Percentiles rank a stretch among this genome's conserved stretches.
phyloP scores from a whole-genome alignment of 2,113 vertebrate species.

The Aphyosemion australe region DNA sequence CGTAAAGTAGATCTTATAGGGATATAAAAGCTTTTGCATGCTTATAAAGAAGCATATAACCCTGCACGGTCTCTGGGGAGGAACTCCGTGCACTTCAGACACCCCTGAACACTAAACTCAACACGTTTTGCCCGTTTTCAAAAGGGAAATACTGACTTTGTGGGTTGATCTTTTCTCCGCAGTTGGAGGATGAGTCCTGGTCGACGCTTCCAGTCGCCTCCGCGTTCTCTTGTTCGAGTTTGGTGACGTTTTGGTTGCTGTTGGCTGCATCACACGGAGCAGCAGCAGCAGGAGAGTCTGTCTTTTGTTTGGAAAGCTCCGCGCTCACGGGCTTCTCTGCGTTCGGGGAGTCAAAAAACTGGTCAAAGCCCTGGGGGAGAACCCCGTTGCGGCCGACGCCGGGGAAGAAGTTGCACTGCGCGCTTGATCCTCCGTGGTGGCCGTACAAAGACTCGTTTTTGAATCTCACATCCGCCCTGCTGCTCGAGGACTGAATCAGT shows the following conservation, averaged over 20 bases:
- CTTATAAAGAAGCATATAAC: conserved; percentile 98
- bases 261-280: conserved; percentile 71
- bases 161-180: conserved; percentile 88
- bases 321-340: conserved; percentile 65
- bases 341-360: conserved; percentile 89
- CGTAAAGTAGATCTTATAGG: conserved; percentile 93
- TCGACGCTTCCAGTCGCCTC: conserved; percentile 77
- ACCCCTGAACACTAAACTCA: conserved; percentile 39
- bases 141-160: conserved; percentile 82
- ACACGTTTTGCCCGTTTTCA: conserved; percentile 25
- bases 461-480: conserved; percentile 92
- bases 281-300: conserved; percentile 80
- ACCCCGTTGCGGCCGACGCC: conserved; percentile 93
- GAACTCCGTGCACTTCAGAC: conserved; percentile 51
- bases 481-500: conserved; percentile 82
- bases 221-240: conserved; percentile 83
- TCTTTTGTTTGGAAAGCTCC: conserved; percentile 82
- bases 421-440: conserved; percentile 82
- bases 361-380: conserved; percentile 96
- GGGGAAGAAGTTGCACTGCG: conserved; percentile 88
- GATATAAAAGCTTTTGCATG: conserved; percentile 98
- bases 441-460: conserved; percentile 90
- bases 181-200: conserved; percentile 88
- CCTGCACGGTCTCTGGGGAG: conserved; percentile 82
- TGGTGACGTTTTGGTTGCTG: conserved; percentile 81